These are phyloP conservation scores for Equus przewalskii DNA, from an alignment of 2,113 vertebrate genomes.

Conservation along the genomic window DNA sequence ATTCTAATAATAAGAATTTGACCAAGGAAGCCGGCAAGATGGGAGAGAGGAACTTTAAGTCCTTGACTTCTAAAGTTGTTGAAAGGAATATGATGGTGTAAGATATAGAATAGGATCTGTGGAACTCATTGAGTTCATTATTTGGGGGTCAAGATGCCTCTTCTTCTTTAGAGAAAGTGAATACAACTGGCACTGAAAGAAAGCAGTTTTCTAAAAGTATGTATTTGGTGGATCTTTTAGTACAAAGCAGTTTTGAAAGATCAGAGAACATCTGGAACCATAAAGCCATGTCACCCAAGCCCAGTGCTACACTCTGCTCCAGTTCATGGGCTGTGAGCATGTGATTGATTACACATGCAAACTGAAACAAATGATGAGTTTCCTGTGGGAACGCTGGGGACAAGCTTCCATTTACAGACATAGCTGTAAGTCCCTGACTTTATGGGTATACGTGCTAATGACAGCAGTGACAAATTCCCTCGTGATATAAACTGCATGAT, in stretches of 20 bases:
- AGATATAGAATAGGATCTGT: neutral
- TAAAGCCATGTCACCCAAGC: neutral
- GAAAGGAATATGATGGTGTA: neutral
- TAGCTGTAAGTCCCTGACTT: neutral
- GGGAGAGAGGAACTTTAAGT: neutral
- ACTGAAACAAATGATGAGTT: neutral
- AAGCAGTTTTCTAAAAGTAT: neutral
- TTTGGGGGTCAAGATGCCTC: neutral
- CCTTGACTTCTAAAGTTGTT: neutral
- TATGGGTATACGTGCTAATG: neutral
- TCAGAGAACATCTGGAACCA: neutral
- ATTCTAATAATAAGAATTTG: neutral
- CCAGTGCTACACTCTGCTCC: neutral
- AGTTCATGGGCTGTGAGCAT: neutral
- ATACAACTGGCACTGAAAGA: neutral
- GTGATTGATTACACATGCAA: neutral
- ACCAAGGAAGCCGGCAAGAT: neutral
- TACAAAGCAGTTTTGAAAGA: neutral
- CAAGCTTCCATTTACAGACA: neutral
- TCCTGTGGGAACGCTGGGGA: neutral
- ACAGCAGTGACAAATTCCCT: neutral
- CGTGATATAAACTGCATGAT: neutral
- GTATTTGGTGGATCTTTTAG: neutral
- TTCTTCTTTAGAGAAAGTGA: neutral
- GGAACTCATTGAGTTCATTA: neutral